A percentile compares a stretch with the other conserved stretches of the same genome.
These are phyloP conservation scores for Orchestia grillus DNA, from an alignment of 1,140 invertebrate genomes.

Conservation along the genomic window DNA sequence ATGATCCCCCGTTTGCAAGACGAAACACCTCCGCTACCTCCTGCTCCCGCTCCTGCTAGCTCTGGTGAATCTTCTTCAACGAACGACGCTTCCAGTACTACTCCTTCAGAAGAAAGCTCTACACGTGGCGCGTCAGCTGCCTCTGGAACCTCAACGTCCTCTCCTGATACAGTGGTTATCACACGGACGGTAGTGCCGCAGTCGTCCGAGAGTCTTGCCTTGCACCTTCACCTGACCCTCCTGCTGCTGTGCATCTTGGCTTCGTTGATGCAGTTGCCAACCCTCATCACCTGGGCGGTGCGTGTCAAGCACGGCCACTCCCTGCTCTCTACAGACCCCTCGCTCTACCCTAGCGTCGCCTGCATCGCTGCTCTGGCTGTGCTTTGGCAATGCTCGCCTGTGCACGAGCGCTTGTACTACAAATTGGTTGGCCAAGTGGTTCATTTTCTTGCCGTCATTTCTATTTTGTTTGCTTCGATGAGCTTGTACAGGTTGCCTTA, in stretches of 20 bases:
- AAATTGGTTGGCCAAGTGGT: conserved; percentile 56
- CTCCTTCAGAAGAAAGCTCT: background rate
- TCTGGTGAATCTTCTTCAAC: background rate
- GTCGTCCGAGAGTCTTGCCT: background rate
- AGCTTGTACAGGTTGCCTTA: conserved; percentile 63
- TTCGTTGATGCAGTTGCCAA: conserved; percentile 50
- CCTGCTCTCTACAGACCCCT: background rate
- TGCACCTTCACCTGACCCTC: conserved; percentile 62
- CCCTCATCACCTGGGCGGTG: conserved; percentile 61
- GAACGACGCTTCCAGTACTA: background rate
- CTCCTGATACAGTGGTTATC: background rate
- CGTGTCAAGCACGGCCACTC: conserved; percentile 57
- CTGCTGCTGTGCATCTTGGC: conserved; percentile 62
- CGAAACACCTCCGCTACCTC: conserved; percentile 34
- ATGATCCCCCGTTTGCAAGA: conserved; percentile 58
- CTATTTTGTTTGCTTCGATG: conserved; percentile 59
- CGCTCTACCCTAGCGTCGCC: conserved; percentile 39
- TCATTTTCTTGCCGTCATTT: conserved; percentile 58
- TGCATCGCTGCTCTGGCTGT: conserved; percentile 47
- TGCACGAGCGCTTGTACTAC: conserved; percentile 63
- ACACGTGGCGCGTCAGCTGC: no score
- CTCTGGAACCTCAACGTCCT: background rate
- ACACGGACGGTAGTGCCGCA: conserved; percentile 54
- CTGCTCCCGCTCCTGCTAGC: conserved; percentile 6
- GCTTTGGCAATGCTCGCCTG: conserved; percentile 58